Evolutionary conservation across 2,888 invertebrate species (phyloP).

Genomic region (Cerceris ruficornis): DNA sequence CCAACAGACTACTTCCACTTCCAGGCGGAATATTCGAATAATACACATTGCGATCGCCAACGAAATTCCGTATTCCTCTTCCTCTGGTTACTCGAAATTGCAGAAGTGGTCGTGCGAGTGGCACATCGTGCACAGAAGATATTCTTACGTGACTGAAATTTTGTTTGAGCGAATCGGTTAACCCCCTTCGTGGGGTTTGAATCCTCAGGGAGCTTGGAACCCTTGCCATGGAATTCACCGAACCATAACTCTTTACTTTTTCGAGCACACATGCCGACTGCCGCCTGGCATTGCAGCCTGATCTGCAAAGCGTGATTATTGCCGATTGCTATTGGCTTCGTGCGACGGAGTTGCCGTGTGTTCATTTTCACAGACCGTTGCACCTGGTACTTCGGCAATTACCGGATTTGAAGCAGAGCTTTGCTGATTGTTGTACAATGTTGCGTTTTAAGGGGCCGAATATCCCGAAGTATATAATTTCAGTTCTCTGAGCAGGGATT

Average conservation of each 20-base stretch:
- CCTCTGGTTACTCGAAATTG: slow-evolving; percentile 36
- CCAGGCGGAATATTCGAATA: neutral
- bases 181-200: slow-evolving; percentile 45
- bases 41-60: slow-evolving; percentile 20
- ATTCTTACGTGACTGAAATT: slow-evolving; percentile 72
- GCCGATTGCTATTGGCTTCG: slow-evolving; percentile 43
- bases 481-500: too few species aligned
- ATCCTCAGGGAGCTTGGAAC: slow-evolving; percentile 21
- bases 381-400: slow-evolving; percentile 39
- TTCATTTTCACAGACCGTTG: slow-evolving; percentile 46
- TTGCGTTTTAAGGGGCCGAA: neutral
- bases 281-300: slow-evolving; percentile 33
- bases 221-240: slow-evolving; percentile 54
- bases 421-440: neutral
- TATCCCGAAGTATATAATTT: neutral
- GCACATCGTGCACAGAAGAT: slow-evolving; percentile 16
- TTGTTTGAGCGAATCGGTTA: slow-evolving; percentile 24
- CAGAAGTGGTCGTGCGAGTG: slow-evolving; percentile 22
- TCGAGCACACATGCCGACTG: slow-evolving; percentile 47
- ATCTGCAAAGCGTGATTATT: slow-evolving; percentile 55
- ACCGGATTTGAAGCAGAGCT: slow-evolving; percentile 5
- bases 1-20: neutral
- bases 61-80: slow-evolving; percentile 38
- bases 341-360: slow-evolving; percentile 35
- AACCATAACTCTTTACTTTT: slow-evolving; percentile 70